Evolutionary conservation across 2,113 vertebrate genomes (phyloP), one percentile per base, ranked within the genome.

Genomic region (Myxocyprinus asiaticus): DNA sequence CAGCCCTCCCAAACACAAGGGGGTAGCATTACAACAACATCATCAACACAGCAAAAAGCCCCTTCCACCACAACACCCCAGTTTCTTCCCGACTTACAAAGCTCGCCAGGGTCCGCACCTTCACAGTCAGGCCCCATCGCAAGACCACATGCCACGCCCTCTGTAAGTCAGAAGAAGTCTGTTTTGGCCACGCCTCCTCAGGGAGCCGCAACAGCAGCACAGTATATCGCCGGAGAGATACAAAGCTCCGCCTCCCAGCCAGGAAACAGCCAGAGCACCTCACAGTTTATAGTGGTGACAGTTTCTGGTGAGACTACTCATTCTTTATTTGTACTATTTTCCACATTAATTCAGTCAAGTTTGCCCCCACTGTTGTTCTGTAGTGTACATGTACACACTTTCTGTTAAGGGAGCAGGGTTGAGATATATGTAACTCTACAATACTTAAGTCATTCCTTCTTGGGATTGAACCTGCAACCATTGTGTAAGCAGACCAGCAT

Each of bases 241-340:
- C 92, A 91, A 83, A 90, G 89, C 73, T 70, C 89, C 15, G 62
- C 79, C 1, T 55, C 81, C 63, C 90, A 92, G 85, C 85, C 91
- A 71, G 90, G 86, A 69, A 92, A 90, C 9, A 89, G 91, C 68
- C 92, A 91, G 84, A 87, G 79, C 80, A 90, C 95, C 0, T 93
- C 94, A 66, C 95, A 96, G 90, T 97, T 95, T 90, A 95, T 97
- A 82, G 95, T 96, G 85, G 96, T 96, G 42, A 95, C 96, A 0
- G 95, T 96, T 7, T 94, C 95, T 2, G 96, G 96, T 97, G 91
- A 94, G 95, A 83, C 58, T 22, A 14, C 1, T 9, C 17, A 33
- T 33, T 33, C 22, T 33, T 33, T 33, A 33, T 33, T 33, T 33
- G 22, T 33, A 33, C 22, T 33, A 33, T 33, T 33, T 33, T 33